Percentiles rank a stretch among this genome's conserved stretches.
phyloP scores from a whole-genome alignment of 2,797 vertebrate genomes.

The Nasua narica region DNA sequence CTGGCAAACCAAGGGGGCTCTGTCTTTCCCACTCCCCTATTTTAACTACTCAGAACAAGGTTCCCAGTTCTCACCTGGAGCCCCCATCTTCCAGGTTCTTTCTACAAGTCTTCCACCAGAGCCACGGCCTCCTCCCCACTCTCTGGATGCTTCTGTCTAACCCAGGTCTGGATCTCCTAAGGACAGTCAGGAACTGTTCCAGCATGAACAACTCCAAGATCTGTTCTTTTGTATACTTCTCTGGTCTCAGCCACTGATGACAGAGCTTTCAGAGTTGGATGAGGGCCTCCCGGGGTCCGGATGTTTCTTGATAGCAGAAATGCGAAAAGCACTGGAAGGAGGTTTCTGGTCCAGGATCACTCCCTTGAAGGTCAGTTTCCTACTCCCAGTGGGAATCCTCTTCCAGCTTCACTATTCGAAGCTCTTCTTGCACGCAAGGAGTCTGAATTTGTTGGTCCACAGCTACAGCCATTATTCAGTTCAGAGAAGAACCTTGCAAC shows the following conservation, averaged over 20 bases:
- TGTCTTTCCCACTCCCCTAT: background rate
- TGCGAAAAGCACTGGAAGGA: background rate
- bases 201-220: background rate
- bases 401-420: background rate
- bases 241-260: background rate
- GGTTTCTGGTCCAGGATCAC: background rate
- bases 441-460: background rate
- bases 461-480: background rate
- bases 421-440: background rate
- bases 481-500: background rate
- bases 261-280: background rate
- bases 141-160: background rate
- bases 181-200: constrained; percentile 14
- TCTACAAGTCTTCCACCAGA: background rate
- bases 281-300: background rate
- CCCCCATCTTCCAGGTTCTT: background rate
- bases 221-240: background rate
- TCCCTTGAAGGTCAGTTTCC: background rate
- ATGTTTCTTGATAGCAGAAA: background rate
- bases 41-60: background rate
- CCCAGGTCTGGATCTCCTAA: constrained; percentile 14
- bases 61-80: background rate
- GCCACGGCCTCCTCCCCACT: background rate
- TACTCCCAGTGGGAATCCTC: background rate
- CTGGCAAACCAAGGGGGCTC: background rate